Percentiles rank a stretch among this genome's conserved stretches.
Evolutionary conservation across 2,797 vertebrate species (phyloP).

Genomic region (Cephalopachus bancanus): DNA sequence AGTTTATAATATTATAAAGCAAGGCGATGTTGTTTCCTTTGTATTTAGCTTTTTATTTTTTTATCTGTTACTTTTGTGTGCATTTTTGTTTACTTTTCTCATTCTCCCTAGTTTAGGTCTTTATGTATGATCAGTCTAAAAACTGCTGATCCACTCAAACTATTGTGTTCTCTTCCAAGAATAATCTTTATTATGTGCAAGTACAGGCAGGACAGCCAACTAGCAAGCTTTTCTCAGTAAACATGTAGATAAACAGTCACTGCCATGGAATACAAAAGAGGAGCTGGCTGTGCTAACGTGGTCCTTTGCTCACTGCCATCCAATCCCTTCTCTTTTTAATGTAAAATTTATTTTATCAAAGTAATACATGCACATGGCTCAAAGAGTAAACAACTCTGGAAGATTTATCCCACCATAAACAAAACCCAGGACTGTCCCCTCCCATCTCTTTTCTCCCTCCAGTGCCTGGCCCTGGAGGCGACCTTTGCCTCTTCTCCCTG

Average conservation of each 20-base stretch:
- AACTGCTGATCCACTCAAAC: slow-evolving; percentile 74
- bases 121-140: slow-evolving; percentile 64
- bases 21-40: slow-evolving; percentile 33
- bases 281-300: not conserved
- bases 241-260: slow-evolving; percentile 64
- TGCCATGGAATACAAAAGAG: slow-evolving; percentile 62
- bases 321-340: slow-evolving; percentile 33
- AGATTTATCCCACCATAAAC: slow-evolving; percentile 25
- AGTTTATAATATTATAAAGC: not conserved
- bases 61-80: slow-evolving; percentile 39
- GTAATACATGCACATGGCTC: slow-evolving; percentile 46
- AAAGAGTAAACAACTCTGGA: slow-evolving; percentile 48
- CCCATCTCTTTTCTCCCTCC: not conserved
- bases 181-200: slow-evolving; percentile 64
- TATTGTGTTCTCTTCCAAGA: slow-evolving; percentile 69
- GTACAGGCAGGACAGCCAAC: slow-evolving; percentile 52
- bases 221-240: slow-evolving; percentile 55
- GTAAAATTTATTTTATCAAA: slow-evolving; percentile 67
- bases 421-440: not conserved
- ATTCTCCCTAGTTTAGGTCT: slow-evolving; percentile 43
- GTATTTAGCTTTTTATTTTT: not conserved
- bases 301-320: not conserved
- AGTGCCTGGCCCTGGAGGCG: not conserved
- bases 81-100: slow-evolving; percentile 53
- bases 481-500: not conserved